A percentile compares a stretch with the other conserved stretches of the same genome.
Evolutionary conservation across 2,113 vertebrate genomes (phyloP).

Genomic region (Chionodraco myersi): DNA sequence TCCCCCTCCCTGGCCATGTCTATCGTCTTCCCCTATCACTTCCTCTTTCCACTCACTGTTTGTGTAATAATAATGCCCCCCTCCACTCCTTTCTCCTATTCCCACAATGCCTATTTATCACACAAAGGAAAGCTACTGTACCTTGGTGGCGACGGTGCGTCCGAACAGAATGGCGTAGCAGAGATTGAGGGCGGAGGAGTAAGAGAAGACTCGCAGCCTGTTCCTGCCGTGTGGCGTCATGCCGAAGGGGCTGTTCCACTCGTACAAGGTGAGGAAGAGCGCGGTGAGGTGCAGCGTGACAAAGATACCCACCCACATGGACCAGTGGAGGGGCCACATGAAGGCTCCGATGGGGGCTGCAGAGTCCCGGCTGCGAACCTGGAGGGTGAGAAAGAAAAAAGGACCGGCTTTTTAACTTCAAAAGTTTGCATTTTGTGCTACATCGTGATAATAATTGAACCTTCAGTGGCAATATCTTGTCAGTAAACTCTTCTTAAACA

Average conservation of each 20-base stretch:
- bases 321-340: conserved; percentile 98
- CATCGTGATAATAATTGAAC: not conserved
- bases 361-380: conserved; percentile 91
- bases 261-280: conserved; percentile 95
- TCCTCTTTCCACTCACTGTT: conserved; percentile 17
- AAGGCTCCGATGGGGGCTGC: conserved; percentile 94
- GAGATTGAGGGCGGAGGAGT: conserved; percentile 96
- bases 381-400: conserved; percentile 20
- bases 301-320: conserved; percentile 97
- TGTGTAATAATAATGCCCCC: conserved; percentile 20
- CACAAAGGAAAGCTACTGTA: conserved; percentile 49
- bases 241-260: conserved; percentile 97
- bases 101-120: conserved; percentile 51
- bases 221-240: conserved; percentile 95
- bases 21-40: conserved; percentile 30
- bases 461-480: not conserved
- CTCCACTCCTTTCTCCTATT: conserved; percentile 18
- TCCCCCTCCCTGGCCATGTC: conserved; percentile 15
- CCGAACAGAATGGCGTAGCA: conserved; percentile 98
- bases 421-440: not conserved
- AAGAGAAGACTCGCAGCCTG: conserved; percentile 93
- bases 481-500: conserved; percentile 3
- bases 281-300: conserved; percentile 93
- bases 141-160: conserved; percentile 94
- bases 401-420: not conserved